phyloP scores from a whole-genome alignment of 2,113 vertebrate species.

The Psammodynastes pulverulentus region DNA sequence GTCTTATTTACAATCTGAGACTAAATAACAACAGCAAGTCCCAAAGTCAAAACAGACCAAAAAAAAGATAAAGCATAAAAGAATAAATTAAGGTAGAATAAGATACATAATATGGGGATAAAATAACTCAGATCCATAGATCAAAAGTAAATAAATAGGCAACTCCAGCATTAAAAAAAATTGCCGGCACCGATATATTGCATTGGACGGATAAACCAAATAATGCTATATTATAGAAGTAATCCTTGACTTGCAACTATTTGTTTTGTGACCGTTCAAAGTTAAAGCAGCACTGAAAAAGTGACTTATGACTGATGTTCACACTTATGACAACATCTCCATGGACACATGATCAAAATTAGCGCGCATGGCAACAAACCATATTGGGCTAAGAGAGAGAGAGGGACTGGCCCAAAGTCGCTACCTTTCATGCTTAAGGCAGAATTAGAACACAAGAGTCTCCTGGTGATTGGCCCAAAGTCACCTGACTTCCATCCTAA shows the following conservation, averaged over 20 bases:
- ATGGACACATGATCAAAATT: not conserved
- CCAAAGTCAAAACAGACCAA: not conserved
- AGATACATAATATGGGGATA: not conserved
- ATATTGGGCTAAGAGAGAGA: too few relatives aligned
- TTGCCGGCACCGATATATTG: not conserved
- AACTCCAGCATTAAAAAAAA: not conserved
- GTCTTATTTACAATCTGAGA: not conserved
- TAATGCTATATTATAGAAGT: not conserved
- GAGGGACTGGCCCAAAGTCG: too few relatives aligned
- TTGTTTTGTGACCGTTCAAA: not conserved
- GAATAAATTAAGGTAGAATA: not conserved
- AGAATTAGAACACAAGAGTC: too few relatives aligned
- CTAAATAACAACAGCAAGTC: not conserved
- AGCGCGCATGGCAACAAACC: not conserved
- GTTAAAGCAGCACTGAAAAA: not conserved
- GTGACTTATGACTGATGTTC: not conserved
- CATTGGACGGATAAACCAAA: not conserved
- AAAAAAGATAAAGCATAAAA: not conserved
- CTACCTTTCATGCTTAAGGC: too few relatives aligned
- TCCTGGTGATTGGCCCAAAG: too few relatives aligned
- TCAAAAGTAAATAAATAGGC: not conserved
- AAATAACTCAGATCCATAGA: not conserved
- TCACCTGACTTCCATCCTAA: too few relatives aligned
- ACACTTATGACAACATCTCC: not conserved
- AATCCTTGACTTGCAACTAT: not conserved